Evolutionary conservation across 2,113 vertebrate genomes (phyloP).

Genomic region (Varanus komodoensis): DNA sequence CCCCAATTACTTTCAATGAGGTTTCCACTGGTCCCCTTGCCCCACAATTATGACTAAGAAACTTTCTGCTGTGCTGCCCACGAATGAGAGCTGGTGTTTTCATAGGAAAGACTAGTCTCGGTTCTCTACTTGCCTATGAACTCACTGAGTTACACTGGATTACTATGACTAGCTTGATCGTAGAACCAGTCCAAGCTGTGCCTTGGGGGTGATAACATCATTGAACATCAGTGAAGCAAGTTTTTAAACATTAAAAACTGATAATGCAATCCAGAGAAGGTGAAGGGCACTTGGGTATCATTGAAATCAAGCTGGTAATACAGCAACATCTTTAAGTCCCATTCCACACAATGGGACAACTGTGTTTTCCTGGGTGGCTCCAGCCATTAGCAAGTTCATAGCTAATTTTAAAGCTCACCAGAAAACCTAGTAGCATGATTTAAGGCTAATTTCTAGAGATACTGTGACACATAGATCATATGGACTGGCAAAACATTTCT

Average conservation of each 20-base stretch:
- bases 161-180: not conserved
- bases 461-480: not conserved
- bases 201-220: not conserved
- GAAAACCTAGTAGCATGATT: not conserved
- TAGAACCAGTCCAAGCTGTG: not conserved
- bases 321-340: not conserved
- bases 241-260: not conserved
- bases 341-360: not conserved
- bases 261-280: not conserved
- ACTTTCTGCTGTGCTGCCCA: not conserved
- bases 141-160: not conserved
- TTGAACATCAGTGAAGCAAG: not conserved
- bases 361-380: not conserved
- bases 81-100: not conserved
- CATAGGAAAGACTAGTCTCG: not conserved
- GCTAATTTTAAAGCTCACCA: constrained; percentile 11
- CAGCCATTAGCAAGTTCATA: not conserved
- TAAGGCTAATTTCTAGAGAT: constrained; percentile 33
- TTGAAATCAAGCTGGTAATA: not conserved
- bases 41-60: not conserved
- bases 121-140: not conserved
- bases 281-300: not conserved
- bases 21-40: not conserved
- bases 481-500: constrained; percentile 21
- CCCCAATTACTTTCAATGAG: not conserved